Percentiles rank a stretch among this genome's conserved stretches.
Conservation (phyloP, 2,797 vertebrate species). For the Sebastolobus alascanus region DNA sequence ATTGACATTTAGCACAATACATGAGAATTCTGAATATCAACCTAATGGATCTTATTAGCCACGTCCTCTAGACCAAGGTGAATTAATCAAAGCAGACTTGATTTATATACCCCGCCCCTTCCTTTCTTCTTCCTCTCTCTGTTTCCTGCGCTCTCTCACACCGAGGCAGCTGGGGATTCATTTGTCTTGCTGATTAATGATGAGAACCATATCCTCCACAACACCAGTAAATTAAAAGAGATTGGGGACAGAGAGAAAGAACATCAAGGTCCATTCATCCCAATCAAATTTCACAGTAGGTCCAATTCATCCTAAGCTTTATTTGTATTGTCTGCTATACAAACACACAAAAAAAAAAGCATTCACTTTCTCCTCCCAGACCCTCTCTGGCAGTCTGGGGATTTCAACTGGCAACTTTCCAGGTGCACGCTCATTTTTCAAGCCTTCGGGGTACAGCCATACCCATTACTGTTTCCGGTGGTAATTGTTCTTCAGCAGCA, state of each 20-base stretch:
- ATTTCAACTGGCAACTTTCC: conserved; percentile 61
- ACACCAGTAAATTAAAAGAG: conserved; percentile 85
- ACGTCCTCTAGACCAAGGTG: conserved; percentile 81
- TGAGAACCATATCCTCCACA: conserved; percentile 83
- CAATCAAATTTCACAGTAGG: conserved; percentile 78
- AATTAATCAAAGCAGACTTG: conserved; percentile 85
- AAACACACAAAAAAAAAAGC: conserved; percentile 56
- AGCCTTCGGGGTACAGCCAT: conserved; percentile 50
- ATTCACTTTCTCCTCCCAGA: conserved; percentile 61
- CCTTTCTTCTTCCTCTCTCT: conserved; percentile 40
- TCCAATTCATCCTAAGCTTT: conserved; percentile 75
- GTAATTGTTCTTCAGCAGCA: conserved; percentile 42
- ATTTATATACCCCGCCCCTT: conserved; percentile 75
- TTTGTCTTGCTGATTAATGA: conserved; percentile 87
- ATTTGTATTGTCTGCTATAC: conserved; percentile 72
- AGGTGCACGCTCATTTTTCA: conserved; percentile 50
- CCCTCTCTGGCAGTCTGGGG: conserved; percentile 51
- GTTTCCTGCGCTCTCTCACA: conserved; percentile 56
- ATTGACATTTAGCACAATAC: conserved; percentile 78
- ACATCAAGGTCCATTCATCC: conserved; percentile 85
- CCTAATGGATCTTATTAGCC: conserved; percentile 83
- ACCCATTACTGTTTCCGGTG: conserved; percentile 40
- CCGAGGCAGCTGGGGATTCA: conserved; percentile 77
- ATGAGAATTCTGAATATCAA: conserved; percentile 77
- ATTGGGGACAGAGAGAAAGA: conserved; percentile 82